Base-by-base conservation (phyloP, 1,140 invertebrate genomes). In the Pseudachorutes palmiensis region DNA sequence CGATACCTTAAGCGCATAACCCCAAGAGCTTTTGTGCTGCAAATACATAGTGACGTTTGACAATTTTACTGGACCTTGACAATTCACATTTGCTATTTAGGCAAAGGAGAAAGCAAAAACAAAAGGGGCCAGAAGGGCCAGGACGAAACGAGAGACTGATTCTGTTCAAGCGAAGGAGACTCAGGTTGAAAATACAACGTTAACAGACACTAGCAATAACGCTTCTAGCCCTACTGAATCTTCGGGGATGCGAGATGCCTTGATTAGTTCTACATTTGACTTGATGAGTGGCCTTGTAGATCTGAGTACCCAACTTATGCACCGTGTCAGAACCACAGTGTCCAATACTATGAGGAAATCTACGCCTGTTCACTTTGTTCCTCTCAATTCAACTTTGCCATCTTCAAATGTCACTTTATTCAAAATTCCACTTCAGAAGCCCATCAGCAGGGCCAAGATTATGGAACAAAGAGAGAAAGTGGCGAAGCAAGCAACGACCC, bases 271-370 rank as follows among this genome's bases (percentile, higher is more conserved):
- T 5, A 55, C 51, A 5, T 16, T 55, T 24, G 69, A 70, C n/a
- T 32, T 70, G n/a, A 41, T 66, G 26, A 60, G 31, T 14, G 65
- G 65, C 9, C n/a, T 70, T 22, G 32, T 65, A 3, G 65, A 70
- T 24, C 14, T 67, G 22, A 67, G 60, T 30, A 19, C 19, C 3
- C 60, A 70, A 19, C 36, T 66, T 31, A 28, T 70, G 1, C 12
- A 55, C 1, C 49, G 61, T 14, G 22, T 66, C 3, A 62, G 60
- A 57, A 31, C 45, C 9, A 33, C 69, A 12, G 36, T 65, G 51
- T 9, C 12, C 12, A 55, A 55, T 14, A 55, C 51, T 5, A 31
- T 61, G 59, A 33, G 30, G 59, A 61, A 61, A 30, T 16, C 59
- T 5, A 26, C 24, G 12, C 12, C 5, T 22, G 24, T 55, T 5